A percentile compares a stretch with the other conserved stretches of the same genome.
Evolutionary conservation across 2,113 vertebrate species (phyloP).

Genomic region (Petrocephalus zakoni): DNA sequence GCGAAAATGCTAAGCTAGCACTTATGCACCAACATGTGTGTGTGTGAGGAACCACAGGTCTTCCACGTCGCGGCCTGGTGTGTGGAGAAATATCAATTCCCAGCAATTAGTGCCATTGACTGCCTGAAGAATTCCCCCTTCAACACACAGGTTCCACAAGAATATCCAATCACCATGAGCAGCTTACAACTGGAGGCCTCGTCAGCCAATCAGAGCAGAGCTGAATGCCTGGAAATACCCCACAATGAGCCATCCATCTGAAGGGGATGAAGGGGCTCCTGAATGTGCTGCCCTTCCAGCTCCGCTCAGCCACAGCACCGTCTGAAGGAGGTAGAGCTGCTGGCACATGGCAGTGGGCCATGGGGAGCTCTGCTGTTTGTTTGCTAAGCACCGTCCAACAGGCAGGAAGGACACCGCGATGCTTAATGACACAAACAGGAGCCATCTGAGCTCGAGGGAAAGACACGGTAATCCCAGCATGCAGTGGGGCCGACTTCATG

Average conservation of each 20-base stretch:
- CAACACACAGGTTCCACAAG: not conserved
- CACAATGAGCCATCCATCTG: not conserved
- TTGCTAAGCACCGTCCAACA: not conserved
- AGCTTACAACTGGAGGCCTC: not conserved
- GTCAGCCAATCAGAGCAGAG: not conserved
- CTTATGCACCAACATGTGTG: not conserved
- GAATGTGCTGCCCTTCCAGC: not conserved
- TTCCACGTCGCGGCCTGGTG: not conserved
- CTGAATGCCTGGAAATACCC: not conserved
- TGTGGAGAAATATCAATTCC: not conserved
- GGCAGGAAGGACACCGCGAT: constrained; percentile 1
- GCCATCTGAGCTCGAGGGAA: not conserved
- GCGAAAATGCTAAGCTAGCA: not conserved
- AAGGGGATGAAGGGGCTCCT: not conserved
- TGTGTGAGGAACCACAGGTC: not conserved
- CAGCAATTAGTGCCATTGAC: not conserved
- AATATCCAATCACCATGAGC: not conserved
- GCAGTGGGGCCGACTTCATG: not conserved
- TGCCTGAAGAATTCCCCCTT: not conserved
- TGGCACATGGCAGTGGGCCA: not conserved
- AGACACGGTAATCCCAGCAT: not conserved
- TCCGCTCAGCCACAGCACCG: not conserved
- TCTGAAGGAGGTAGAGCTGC: not conserved
- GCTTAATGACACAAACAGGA: constrained; percentile 10
- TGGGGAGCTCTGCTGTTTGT: not conserved